phyloP scores from a whole-genome alignment of 2,888 invertebrate genomes.

The Spisula solida region DNA sequence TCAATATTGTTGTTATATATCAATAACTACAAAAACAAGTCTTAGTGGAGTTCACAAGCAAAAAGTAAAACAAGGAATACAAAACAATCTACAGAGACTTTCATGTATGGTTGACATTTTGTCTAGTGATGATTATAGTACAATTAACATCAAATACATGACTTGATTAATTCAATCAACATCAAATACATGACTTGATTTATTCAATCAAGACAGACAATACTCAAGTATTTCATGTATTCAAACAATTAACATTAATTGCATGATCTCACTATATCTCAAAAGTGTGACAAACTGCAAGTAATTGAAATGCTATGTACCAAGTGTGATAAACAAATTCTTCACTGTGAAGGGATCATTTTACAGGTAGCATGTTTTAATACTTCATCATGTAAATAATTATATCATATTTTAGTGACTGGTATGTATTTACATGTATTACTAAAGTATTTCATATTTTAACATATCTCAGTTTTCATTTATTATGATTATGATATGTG shows the following conservation, averaged over 20 bases:
- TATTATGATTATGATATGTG: no score
- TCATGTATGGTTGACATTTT: slow-evolving; percentile 19
- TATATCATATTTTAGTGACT: no score
- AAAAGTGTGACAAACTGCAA: slow-evolving; percentile 25
- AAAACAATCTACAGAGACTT: slow-evolving; percentile 35
- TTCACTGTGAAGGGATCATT: no score
- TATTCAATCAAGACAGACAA: slow-evolving; percentile 12
- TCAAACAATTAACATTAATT: slow-evolving; percentile 26
- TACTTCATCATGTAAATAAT: no score
- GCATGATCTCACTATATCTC: slow-evolving; percentile 22
- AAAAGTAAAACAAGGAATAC: slow-evolving; percentile 28
- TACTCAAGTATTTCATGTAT: slow-evolving; percentile 27
- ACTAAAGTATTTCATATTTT: no score
- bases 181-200: slow-evolving; percentile 25
- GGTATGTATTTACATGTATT: no score
- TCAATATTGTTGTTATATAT: no score
- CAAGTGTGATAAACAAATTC: slow-evolving; percentile 16
- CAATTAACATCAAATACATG: slow-evolving; percentile 18
- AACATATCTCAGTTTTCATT: no score
- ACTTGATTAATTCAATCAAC: slow-evolving; percentile 26
- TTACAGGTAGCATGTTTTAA: no score
- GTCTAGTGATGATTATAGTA: slow-evolving; percentile 9
- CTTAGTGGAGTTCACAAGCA: slow-evolving; percentile 55
- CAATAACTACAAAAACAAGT: no score
- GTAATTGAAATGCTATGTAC: not conserved